Base-by-base conservation (phyloP, 2,797 vertebrate genomes). In the Myotis daubentonii region DNA sequence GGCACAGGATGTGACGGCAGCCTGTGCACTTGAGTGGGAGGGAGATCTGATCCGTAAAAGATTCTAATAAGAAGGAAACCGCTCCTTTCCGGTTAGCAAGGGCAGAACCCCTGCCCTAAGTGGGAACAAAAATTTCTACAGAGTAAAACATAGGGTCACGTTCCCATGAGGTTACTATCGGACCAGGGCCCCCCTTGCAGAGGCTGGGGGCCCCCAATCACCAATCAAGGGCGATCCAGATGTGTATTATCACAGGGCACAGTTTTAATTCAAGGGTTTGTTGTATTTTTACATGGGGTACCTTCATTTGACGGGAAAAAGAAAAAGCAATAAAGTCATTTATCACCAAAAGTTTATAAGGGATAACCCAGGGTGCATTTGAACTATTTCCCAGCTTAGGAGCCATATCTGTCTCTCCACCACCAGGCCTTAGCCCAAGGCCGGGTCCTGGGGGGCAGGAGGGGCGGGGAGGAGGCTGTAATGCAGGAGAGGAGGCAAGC, bases 341-440 rank as follows among this genome's bases (percentile, higher is more conserved):
- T n/a, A 93, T 79, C 70, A 66, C 6, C 1, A 8, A 80, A 94
- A 84, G n/a, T 60, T n/a, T 71, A 12, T 60, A 78, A 92, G 70
- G 19, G 36, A 9, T 84, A 72, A 76, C 79, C 91, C 44, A 71
- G 36, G 85, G 88, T 71, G 30, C 55, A 95, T 95, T 19, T 84
- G 88, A 96, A 75, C 53, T 65, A 53, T 55, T 93, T 91, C 74
- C 91, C 72, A 84, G 25, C 1, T 8, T 19, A 71, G 72, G 70
- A 55, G 72, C 70, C 78, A 44, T 83, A 33, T 89, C 81, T 94
- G 66, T 81, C 72, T 89, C 47, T 71, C 65, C 51, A n/a, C 84
- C 87, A 84, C n/a, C 36, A n/a, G 30, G 76, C 89, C 57, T 93
- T 78, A 62, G 92, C 70, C 47, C 41, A 71, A 83, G 79, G 86